A percentile compares a stretch with the other conserved stretches of the same genome.
phyloP scores from a whole-genome alignment of 2,888 invertebrate species.

The Nomada ruficornis region DNA sequence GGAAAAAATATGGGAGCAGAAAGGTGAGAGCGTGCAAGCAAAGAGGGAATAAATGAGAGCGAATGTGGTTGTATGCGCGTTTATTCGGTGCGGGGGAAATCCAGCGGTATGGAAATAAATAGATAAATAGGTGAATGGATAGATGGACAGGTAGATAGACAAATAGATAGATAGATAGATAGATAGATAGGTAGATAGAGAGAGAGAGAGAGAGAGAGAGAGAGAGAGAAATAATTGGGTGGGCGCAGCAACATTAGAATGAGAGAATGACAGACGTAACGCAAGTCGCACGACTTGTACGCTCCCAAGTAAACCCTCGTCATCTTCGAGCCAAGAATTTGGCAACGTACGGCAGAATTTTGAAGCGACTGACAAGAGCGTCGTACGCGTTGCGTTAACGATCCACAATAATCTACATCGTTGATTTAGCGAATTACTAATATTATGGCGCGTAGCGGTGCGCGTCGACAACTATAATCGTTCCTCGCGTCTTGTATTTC shows the following conservation, averaged over 20 bases:
- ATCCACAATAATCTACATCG: neutral
- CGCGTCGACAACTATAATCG: neutral
- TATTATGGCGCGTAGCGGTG: neutral
- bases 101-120: no score
- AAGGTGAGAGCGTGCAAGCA: neutral
- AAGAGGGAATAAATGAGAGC: neutral
- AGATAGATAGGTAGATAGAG: neutral
- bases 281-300: neutral
- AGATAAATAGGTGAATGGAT: no score
- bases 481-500: neutral
- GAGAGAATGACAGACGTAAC: neutral
- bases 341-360: no score
- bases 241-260: neutral
- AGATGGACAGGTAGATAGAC: no score
- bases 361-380: no score
- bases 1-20: neutral
- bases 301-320: no score
- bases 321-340: no score
- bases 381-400: neutral
- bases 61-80: no score
- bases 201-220: slow-evolving; percentile 6
- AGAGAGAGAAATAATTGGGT: neutral
- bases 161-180: no score
- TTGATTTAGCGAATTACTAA: slow-evolving; percentile 1
- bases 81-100: no score